Conservation (phyloP, 2,888 invertebrate species). For the Perizoma flavofasciatum region DNA sequence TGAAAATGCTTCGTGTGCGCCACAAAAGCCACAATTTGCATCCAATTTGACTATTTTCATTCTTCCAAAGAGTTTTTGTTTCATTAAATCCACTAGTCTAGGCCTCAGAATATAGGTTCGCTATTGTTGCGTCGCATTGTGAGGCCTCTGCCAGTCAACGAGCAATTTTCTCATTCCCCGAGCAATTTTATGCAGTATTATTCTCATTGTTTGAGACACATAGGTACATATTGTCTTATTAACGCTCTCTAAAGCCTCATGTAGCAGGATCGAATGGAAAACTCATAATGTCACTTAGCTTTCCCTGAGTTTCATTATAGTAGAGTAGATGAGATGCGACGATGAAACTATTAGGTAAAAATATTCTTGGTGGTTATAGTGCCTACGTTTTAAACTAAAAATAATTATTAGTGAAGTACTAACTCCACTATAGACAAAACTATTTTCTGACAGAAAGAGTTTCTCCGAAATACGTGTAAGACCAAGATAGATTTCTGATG, state of each 20-base stretch:
- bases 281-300: slow-evolving; percentile 31
- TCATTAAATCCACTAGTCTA: slow-evolving; percentile 64
- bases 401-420: too few species aligned
- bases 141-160: slow-evolving; percentile 68
- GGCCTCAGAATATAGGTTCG: slow-evolving; percentile 67
- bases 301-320: slow-evolving; percentile 10
- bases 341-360: too few species aligned
- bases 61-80: slow-evolving; percentile 71
- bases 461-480: too few species aligned
- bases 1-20: background rate
- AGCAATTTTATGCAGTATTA: slow-evolving; percentile 77
- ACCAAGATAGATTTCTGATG: too few species aligned
- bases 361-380: too few species aligned
- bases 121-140: slow-evolving; percentile 77
- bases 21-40: slow-evolving; percentile 47
- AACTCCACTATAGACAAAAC: too few species aligned
- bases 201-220: slow-evolving; percentile 73
- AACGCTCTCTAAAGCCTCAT: slow-evolving; percentile 47
- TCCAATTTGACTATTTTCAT: slow-evolving; percentile 62
- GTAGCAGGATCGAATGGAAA: slow-evolving; percentile 42
- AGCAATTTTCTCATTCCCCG: slow-evolving; percentile 78
- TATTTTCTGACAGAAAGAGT: too few species aligned
- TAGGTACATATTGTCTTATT: slow-evolving; percentile 60
- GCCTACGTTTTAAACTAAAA: too few species aligned
- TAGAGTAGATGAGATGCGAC: background rate